Percentiles rank a stretch among this genome's conserved stretches.
Conservation (phyloP, 2,797 vertebrate genomes). For the Psittacula derbiana region DNA sequence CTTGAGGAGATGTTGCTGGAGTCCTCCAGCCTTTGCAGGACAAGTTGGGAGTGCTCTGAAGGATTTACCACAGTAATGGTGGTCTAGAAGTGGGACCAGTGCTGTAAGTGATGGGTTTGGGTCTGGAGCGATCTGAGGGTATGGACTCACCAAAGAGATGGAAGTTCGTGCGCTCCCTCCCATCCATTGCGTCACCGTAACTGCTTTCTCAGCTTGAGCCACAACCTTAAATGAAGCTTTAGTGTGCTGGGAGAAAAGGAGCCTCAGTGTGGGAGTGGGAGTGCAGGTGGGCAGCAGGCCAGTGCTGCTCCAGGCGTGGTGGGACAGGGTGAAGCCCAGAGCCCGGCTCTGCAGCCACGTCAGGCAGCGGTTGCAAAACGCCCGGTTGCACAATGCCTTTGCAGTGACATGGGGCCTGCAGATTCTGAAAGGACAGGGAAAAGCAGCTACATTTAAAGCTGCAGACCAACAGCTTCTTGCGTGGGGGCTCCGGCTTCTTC, state of each 20-base stretch:
- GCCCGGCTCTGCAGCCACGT: background rate
- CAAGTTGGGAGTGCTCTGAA: background rate
- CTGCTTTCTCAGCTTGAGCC: background rate
- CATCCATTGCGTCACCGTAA: fast-evolving
- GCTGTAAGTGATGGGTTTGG: background rate
- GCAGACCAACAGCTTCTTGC: background rate
- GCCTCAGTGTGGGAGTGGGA: background rate
- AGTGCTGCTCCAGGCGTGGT: fast-evolving
- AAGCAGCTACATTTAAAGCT: background rate
- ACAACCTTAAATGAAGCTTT: background rate
- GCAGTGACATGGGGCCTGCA: background rate
- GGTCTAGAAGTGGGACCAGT: background rate
- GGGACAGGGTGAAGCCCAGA: background rate
- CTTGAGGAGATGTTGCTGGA: background rate
- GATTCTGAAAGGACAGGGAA: background rate
- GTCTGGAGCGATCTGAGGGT: background rate
- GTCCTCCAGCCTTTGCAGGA: background rate
- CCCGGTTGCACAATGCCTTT: background rate
- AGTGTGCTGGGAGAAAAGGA: background rate
- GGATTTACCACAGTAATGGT: background rate
- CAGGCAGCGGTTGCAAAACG: background rate
- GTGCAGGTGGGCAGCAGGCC: background rate
- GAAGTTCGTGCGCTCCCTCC: background rate
- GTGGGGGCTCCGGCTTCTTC: background rate
- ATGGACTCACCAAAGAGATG: fast-evolving